A percentile compares a stretch with the other conserved stretches of the same genome.
Conservation (phyloP, 2,797 vertebrate genomes). For the Malacoraja senta region DNA sequence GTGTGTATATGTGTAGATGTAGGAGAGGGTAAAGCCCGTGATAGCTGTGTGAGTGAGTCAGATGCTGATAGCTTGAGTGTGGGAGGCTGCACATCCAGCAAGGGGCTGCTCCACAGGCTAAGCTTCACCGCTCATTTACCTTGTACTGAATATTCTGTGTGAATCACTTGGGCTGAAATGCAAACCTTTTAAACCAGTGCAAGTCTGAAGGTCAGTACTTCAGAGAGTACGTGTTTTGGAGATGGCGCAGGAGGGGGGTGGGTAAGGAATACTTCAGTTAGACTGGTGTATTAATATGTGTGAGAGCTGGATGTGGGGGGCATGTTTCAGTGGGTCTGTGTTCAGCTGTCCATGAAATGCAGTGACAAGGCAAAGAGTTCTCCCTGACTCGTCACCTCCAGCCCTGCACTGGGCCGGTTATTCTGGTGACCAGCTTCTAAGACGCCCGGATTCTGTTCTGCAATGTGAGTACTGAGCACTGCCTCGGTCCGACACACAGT, state of each 20-base stretch:
- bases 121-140: too few relatives aligned
- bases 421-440: neutral
- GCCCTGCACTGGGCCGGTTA: neutral
- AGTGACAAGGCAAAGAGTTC: too few relatives aligned
- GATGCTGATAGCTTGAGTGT: too few relatives aligned
- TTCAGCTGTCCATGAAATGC: neutral
- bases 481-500: too few relatives aligned
- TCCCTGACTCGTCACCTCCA: neutral
- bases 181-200: neutral
- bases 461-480: neutral
- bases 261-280: too few relatives aligned
- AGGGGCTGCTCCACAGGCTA: too few relatives aligned
- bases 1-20: too few relatives aligned
- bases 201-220: neutral
- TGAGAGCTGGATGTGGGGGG: neutral
- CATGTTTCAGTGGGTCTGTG: neutral
- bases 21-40: too few relatives aligned
- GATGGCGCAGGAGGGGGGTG: neutral
- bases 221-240: too few relatives aligned
- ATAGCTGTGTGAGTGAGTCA: too few relatives aligned
- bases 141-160: too few relatives aligned
- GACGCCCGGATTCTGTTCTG: neutral
- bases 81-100: too few relatives aligned
- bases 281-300: neutral
- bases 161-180: neutral